These are phyloP conservation scores for Pocillopora meandrina DNA, from an alignment of 92 coral and sea anemone species.

Conservation along the genomic window DNA sequence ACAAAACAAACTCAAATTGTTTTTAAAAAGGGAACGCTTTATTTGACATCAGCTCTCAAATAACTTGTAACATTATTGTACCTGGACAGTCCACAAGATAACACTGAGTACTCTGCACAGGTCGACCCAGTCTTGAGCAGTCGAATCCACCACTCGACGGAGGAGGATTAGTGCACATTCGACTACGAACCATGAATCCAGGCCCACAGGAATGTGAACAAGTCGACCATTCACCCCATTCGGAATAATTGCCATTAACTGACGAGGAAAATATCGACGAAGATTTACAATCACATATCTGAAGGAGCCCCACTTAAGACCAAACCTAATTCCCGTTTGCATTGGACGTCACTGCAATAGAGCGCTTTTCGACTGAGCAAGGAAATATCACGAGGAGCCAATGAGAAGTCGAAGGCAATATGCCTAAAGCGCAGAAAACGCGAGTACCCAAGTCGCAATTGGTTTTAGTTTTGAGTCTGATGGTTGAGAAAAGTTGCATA, in stretches of 20 bases:
- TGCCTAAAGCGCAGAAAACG: no score
- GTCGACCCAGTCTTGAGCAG: constrained; percentile 83
- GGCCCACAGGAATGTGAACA: constrained; percentile 92
- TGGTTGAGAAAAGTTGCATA: no score
- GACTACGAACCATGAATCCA: constrained; percentile 73
- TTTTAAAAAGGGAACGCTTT: neutral
- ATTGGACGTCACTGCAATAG: neutral
- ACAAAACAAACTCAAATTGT: no score
- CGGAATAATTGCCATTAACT: constrained; percentile 87
- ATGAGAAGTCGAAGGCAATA: no score
- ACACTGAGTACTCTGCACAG: constrained; percentile 78
- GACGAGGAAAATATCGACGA: neutral
- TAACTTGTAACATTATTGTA: constrained; percentile 1
- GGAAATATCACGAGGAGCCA: no score
- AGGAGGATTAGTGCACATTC: constrained; percentile 91
- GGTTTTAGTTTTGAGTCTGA: no score
- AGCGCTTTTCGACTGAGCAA: neutral
- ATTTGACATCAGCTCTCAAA: neutral
- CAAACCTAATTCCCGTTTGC: no score
- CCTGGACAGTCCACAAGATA: constrained; percentile 91
- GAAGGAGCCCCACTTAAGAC: neutral
- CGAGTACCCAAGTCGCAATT: no score
- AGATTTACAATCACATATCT: neutral
- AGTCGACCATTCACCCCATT: constrained; percentile 82
- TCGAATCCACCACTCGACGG: constrained; percentile 88